Base-by-base conservation (phyloP, 2,888 invertebrate species). In the Oxystoma pomonae region DNA sequence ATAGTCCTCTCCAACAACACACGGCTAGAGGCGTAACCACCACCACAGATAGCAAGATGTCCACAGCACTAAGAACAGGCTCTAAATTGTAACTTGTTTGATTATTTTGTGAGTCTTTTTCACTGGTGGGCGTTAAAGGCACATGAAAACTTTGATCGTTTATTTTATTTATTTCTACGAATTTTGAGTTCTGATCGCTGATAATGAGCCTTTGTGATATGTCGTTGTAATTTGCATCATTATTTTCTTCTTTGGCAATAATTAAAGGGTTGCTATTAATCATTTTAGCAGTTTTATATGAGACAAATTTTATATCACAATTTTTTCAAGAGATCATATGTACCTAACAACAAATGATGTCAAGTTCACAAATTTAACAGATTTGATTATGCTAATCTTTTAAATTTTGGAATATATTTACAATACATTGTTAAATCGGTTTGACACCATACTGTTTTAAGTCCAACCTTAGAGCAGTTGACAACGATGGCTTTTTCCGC, bases 21-120 rank as follows among this genome's bases (percentile, higher is more conserved):
- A 67, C 63, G 5, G 65, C 67, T 16, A 67, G 58, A 0, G 67
- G 67, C 3, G 65, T 64, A 9, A 67, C 64, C 9, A 67, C 64
- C 58, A 65, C 63, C 57, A 67, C 55, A 3, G 65, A 62, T 22
- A 67, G 52, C 50, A 67, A 57, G 56, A 64, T 61, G 53, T 67
- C 67, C 17, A 65, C 62, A 16, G 65, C 57, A 65, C 67, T 65
- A 19, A 67, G 50, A 50, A 65, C 65, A 1, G 57, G 57, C n/a
- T n/a, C 52, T 35, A 35, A 35, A 35, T 35, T 35, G 12, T 35
- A 35, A 35, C 35, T 35, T 12, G 3, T 35, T 35, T 35, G 35
- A 3, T 3, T 35, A 35, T 35, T 35, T 35, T 35, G 5, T 35
- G 35, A 35, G 35, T 12, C 12, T 35, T 35, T 35, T 35, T 35